Evolutionary conservation across 2,888 invertebrate genomes (phyloP).

Genomic region (Ptychoptera contaminata): DNA sequence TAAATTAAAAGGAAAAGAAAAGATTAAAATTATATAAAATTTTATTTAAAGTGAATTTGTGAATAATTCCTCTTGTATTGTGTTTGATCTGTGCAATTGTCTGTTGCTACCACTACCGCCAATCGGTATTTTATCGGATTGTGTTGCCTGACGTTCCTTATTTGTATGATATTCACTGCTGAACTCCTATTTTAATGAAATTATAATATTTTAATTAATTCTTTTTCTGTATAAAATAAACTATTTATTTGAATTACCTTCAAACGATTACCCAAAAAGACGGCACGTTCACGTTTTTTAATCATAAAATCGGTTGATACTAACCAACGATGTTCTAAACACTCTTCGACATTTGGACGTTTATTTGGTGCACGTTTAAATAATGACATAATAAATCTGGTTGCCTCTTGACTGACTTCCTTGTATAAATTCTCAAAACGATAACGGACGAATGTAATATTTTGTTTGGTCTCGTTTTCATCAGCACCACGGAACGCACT

Average conservation of each 20-base stretch:
- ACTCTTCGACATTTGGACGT: conserved; percentile 86
- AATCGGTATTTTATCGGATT: conserved; percentile 40
- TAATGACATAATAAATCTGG: conserved; percentile 86
- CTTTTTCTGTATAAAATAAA: background rate
- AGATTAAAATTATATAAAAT: no score
- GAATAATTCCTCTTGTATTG: conserved; percentile 70
- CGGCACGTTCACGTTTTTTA: conserved; percentile 73
- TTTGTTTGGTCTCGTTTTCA: conserved; percentile 73
- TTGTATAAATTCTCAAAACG: conserved; percentile 88
- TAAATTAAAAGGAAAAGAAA: no score
- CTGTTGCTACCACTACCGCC: conserved; percentile 40
- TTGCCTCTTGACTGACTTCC: conserved; percentile 85
- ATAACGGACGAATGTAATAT: conserved; percentile 82
- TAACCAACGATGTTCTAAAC: conserved; percentile 92
- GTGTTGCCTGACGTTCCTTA: conserved; percentile 44
- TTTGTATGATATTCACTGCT: conserved; percentile 63
- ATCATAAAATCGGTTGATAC: conserved; percentile 85
- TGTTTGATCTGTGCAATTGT: conserved; percentile 56
- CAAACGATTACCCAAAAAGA: conserved; percentile 69
- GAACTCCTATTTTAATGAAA: conserved; percentile 42
- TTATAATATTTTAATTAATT: conserved; percentile 1
- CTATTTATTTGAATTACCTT: conserved; percentile 37
- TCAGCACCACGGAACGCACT: conserved; percentile 79
- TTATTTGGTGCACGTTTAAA: conserved; percentile 91
- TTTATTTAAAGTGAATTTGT: conserved; percentile 24